Conservation (phyloP, 2,888 invertebrate species). For the Erebia palarica region DNA sequence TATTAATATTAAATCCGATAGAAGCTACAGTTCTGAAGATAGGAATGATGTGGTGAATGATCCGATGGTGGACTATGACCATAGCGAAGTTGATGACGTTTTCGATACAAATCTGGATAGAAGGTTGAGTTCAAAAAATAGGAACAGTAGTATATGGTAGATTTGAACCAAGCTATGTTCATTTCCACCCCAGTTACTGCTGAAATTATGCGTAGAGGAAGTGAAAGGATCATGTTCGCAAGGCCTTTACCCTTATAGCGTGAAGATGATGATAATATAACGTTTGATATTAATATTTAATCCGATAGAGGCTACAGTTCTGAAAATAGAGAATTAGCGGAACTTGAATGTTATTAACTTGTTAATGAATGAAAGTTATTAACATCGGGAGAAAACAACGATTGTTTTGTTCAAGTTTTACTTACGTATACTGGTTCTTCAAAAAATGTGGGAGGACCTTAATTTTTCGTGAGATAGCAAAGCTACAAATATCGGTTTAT, state of each 20-base stretch:
- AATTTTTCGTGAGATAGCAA: too few species aligned
- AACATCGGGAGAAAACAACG: too few species aligned
- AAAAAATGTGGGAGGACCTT: too few species aligned
- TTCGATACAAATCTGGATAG: slow-evolving; percentile 70
- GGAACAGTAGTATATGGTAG: slow-evolving; percentile 66
- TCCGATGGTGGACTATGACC: slow-evolving; percentile 76
- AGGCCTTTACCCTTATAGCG: slow-evolving; percentile 56
- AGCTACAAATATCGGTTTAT: too few species aligned
- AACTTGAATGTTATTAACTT: background rate
- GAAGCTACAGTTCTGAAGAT: slow-evolving; percentile 8
- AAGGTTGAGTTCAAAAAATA: slow-evolving; percentile 57
- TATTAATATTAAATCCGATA: background rate
- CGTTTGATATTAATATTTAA: background rate
- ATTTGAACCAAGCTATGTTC: slow-evolving; percentile 70
- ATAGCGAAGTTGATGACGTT: slow-evolving; percentile 75
- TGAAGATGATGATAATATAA: background rate
- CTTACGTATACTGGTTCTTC: too few species aligned
- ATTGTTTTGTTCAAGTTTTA: too few species aligned
- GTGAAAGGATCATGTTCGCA: slow-evolving; percentile 72
- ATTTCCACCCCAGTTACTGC: slow-evolving; percentile 73
- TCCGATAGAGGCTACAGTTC: slow-evolving; percentile 6
- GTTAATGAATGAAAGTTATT: too few species aligned
- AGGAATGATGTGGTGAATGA: slow-evolving; percentile 66
- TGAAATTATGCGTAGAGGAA: slow-evolving; percentile 73
- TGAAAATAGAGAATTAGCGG: background rate